These are phyloP conservation scores for Drosophila ohnishii DNA, from an alignment of 1,140 invertebrate genomes.

Conservation along the genomic window DNA sequence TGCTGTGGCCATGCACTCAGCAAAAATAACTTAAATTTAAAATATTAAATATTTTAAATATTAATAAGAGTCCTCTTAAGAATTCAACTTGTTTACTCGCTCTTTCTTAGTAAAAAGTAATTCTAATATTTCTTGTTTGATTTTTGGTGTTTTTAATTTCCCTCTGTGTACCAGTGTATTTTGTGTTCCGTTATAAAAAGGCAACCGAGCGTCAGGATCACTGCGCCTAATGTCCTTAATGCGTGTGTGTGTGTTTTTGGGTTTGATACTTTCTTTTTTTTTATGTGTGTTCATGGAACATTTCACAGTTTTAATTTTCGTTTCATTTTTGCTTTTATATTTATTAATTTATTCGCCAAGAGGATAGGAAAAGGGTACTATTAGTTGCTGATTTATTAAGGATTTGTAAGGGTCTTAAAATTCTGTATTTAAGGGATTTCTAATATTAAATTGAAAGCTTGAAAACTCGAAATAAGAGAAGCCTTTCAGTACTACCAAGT, in stretches of 20 bases:
- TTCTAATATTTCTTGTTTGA: too few relatives aligned
- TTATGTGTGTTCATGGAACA: conserved; percentile 22
- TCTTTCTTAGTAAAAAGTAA: too few relatives aligned
- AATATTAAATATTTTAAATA: too few relatives aligned
- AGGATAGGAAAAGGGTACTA: background rate
- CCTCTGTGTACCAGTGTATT: conserved; percentile 4
- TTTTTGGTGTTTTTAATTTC: background rate
- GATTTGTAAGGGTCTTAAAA: too few relatives aligned
- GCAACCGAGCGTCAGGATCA: conserved; percentile 67
- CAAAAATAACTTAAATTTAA: too few relatives aligned
- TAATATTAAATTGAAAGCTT: too few relatives aligned
- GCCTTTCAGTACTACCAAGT: too few relatives aligned
- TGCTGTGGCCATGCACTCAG: conserved; percentile 28
- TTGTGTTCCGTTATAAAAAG: conserved; percentile 65
- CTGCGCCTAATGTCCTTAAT: conserved; percentile 37
- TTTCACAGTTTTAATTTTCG: conserved; percentile 71
- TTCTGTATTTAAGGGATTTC: too few relatives aligned
- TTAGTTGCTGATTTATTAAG: background rate
- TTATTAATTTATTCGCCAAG: background rate
- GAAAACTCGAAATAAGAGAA: too few relatives aligned
- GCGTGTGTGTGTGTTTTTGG: conserved; percentile 24
- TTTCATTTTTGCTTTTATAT: conserved; percentile 37
- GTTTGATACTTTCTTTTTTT: conserved; percentile 16
- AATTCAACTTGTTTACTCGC: too few relatives aligned
- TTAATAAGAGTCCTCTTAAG: too few relatives aligned